Evolutionary conservation across 2,113 vertebrate species (phyloP).

Genomic region (Ifrita kowaldi): DNA sequence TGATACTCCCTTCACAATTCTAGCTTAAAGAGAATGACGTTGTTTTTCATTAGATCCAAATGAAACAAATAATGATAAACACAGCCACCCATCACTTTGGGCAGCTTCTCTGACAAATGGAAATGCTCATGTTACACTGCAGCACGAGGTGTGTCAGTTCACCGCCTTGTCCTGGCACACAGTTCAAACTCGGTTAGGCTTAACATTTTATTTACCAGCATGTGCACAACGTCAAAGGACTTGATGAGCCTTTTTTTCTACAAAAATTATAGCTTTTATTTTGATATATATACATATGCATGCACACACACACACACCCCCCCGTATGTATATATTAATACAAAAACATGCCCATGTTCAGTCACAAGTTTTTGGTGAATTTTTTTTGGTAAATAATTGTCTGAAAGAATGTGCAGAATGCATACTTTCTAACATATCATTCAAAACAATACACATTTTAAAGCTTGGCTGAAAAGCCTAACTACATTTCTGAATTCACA

Average conservation of each 20-base stretch:
- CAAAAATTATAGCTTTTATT: neutral
- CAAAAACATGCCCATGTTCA: neutral
- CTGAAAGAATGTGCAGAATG: neutral
- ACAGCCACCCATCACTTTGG: neutral
- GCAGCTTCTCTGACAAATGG: neutral
- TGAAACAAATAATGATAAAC: neutral
- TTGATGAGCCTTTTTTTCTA: neutral
- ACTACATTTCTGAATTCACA: neutral
- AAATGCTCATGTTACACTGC: neutral
- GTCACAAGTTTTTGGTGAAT: neutral
- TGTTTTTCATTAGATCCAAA: neutral
- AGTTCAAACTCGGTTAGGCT: neutral
- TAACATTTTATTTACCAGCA: neutral
- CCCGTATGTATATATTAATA: neutral
- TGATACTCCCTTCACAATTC: neutral
- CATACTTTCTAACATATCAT: neutral
- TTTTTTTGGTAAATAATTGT: neutral
- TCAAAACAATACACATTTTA: neutral
- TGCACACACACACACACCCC: rapidly evolving
- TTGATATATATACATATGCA: neutral
- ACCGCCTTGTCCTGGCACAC: neutral
- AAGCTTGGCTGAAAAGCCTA: neutral
- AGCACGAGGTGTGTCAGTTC: neutral
- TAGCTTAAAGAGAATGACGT: neutral
- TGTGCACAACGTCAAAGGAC: neutral